phyloP scores from a whole-genome alignment of 1,140 invertebrate genomes.

The Dendroctonus valens region DNA sequence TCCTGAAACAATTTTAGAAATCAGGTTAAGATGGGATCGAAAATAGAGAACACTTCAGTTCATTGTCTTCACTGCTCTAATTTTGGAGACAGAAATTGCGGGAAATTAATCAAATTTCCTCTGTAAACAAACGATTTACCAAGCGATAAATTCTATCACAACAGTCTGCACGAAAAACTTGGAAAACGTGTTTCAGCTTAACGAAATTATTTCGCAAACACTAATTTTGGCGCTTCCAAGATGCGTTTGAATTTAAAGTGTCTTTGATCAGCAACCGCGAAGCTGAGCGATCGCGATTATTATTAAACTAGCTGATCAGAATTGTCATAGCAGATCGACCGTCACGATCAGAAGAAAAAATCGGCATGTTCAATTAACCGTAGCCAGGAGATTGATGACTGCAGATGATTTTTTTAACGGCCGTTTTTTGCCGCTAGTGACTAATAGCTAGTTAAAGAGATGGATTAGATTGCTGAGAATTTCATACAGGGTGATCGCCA shows the following conservation, averaged over 20 bases:
- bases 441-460: constrained; percentile 14
- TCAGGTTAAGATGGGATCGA: no score
- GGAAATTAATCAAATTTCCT: no score
- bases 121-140: no score
- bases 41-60: no score
- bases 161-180: no score
- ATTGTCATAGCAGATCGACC: constrained; percentile 12
- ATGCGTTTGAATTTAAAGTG: background rate
- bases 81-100: no score
- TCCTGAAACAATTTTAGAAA: no score
- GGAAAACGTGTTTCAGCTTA: no score
- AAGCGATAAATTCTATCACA: no score
- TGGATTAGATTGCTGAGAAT: constrained; percentile 6
- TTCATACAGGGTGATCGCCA: background rate
- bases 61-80: no score
- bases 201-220: no score
- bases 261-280: background rate
- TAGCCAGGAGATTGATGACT: constrained; percentile 7
- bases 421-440: constrained; percentile 4
- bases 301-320: constrained; percentile 6
- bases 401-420: constrained; percentile 12
- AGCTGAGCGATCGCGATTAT: background rate
- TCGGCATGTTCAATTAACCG: constrained; percentile 19
- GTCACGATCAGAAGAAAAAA: constrained; percentile 7
- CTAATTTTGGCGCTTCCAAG: no score